phyloP scores from a whole-genome alignment of 2,888 invertebrate genomes.

The Drosophila gaucha region DNA sequence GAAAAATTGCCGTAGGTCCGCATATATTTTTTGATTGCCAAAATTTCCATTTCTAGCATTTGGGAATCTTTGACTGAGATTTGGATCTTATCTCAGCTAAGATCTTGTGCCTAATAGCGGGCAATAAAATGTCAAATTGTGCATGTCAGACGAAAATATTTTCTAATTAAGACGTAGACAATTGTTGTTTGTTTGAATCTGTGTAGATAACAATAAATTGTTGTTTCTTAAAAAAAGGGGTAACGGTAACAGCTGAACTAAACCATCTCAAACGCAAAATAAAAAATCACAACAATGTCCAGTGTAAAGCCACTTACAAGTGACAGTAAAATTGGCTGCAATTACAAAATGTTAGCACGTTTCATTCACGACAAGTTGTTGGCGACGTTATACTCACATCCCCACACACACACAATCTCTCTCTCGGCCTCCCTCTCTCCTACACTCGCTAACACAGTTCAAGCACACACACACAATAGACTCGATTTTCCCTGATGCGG shows the following conservation, averaged over 20 bases:
- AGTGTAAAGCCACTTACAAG: slow-evolving; percentile 49
- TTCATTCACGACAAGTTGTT: slow-evolving; percentile 54
- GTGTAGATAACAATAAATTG: slow-evolving; percentile 11
- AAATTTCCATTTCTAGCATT: slow-evolving; percentile 43
- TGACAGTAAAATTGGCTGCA: slow-evolving; percentile 74
- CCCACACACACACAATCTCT: slow-evolving; percentile 7
- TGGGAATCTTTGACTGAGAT: background rate
- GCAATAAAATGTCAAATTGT: slow-evolving; percentile 48
- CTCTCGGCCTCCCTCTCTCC: background rate
- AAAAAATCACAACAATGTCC: slow-evolving; percentile 56
- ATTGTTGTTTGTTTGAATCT: slow-evolving; percentile 13
- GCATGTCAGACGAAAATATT: slow-evolving; percentile 46
- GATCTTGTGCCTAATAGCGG: slow-evolving; percentile 22
- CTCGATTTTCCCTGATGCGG: slow-evolving; percentile 19
- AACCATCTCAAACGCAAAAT: slow-evolving; percentile 20
- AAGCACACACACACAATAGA: slow-evolving; percentile 3
- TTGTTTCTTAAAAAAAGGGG: slow-evolving; percentile 31
- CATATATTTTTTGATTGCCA: slow-evolving; percentile 39
- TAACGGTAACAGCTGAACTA: slow-evolving; percentile 35
- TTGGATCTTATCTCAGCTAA: slow-evolving; percentile 16
- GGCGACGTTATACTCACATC: slow-evolving; percentile 15
- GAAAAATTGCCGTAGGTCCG: slow-evolving; percentile 38
- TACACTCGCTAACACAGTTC: slow-evolving; percentile 2
- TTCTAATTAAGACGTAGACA: slow-evolving; percentile 59
- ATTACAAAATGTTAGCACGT: slow-evolving; percentile 73